Percentiles rank a stretch among this genome's conserved stretches.
Conservation (phyloP, 2,888 invertebrate species). For the Perdita meconis region DNA sequence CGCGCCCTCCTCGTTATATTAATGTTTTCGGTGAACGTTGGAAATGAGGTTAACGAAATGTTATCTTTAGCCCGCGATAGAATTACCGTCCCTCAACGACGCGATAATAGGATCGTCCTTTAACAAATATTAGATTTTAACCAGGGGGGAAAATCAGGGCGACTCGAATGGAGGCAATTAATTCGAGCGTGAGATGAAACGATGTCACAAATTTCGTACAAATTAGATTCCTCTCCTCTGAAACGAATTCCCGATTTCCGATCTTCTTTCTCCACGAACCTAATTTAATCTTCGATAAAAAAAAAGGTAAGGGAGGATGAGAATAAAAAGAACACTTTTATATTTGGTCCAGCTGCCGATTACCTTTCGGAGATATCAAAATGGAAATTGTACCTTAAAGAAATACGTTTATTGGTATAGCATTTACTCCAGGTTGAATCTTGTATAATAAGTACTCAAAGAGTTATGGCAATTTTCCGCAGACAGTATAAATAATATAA, state of each 20-base stretch:
- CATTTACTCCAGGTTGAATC: no score
- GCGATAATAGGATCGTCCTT: conserved; percentile 28
- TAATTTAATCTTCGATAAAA: no score
- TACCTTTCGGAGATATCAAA: no score
- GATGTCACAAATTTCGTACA: conserved; percentile 19
- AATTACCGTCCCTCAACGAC: conserved; percentile 34
- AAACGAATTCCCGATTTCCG: neutral
- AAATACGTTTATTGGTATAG: no score
- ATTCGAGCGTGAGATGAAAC: conserved; percentile 15
- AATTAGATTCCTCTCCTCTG: conserved; percentile 4
- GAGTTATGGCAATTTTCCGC: no score
- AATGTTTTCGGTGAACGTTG: conserved; percentile 46
- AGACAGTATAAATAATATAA: no score
- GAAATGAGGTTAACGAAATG: conserved; percentile 48
- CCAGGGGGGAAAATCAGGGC: conserved; percentile 11
- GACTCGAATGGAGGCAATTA: conserved; percentile 10
- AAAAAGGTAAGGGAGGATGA: neutral
- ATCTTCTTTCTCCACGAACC: neutral
- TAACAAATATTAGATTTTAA: conserved; percentile 49
- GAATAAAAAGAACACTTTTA: conserved; percentile 25
- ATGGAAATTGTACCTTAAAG: no score
- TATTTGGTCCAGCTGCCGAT: no score
- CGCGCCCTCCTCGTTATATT: neutral
- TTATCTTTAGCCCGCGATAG: conserved; percentile 44
- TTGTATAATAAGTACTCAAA: no score